phyloP scores from a whole-genome alignment of 2,113 vertebrate genomes.

The Pollachius pollachius region DNA sequence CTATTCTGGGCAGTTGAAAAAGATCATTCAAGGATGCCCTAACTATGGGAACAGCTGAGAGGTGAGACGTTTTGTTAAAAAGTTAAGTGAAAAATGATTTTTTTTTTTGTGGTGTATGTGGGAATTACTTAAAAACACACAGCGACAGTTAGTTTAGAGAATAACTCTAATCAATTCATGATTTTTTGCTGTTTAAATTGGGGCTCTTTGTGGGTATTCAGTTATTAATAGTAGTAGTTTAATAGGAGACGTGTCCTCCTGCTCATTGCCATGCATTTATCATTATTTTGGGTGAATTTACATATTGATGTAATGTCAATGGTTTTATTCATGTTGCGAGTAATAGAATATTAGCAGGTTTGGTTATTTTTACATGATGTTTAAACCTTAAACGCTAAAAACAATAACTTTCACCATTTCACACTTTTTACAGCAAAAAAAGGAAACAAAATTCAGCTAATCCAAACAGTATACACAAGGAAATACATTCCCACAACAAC shows the following conservation, averaged over 20 bases:
- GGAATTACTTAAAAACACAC: no score
- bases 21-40: conserved; percentile 50
- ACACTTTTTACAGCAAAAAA: conserved; percentile 65
- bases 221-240: no score
- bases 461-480: conserved; percentile 41
- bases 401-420: conserved; percentile 23
- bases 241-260: no score
- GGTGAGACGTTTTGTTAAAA: conserved; percentile 61
- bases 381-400: conserved; percentile 8
- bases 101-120: not conserved
- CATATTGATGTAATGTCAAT: no score
- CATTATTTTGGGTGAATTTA: no score
- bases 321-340: no score
- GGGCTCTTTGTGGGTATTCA: conserved; percentile 3
- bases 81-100: not conserved
- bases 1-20: conserved; percentile 26
- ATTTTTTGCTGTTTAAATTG: no score
- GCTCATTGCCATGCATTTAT: no score
- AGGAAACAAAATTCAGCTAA: conserved; percentile 54
- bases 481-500: conserved; percentile 47
- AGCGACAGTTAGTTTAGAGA: no score
- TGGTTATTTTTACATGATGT: not conserved
- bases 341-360: no score
- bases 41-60: conserved; percentile 74
- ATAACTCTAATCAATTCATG: no score